phyloP scores from a whole-genome alignment of 2,888 invertebrate species.

The Apamea epomidion region DNA sequence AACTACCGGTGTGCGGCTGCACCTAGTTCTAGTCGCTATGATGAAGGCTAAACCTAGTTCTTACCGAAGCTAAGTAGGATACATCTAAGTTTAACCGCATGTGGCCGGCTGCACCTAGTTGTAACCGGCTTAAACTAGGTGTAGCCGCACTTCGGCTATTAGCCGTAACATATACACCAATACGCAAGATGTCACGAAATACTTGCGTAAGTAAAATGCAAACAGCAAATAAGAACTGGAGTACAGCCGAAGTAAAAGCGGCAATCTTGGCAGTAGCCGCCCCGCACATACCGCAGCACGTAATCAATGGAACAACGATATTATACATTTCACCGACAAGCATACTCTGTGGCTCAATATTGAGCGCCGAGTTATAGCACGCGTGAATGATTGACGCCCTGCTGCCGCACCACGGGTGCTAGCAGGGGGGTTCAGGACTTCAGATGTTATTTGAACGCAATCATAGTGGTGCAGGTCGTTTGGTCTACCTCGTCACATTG shows the following conservation, averaged over 20 bases:
- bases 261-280: conserved; percentile 17
- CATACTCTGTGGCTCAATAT: conserved; percentile 39
- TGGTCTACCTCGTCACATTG: not conserved
- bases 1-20: too few species aligned
- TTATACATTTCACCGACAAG: conserved; percentile 9
- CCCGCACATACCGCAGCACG: conserved; percentile 5
- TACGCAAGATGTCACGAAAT: not conserved
- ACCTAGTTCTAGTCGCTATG: too few species aligned
- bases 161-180: not conserved
- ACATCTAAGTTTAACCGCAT: too few species aligned
- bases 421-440: too few species aligned
- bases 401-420: conserved; percentile 27
- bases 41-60: too few species aligned
- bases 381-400: conserved; percentile 47
- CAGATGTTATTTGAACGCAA: not conserved
- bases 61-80: too few species aligned
- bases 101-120: too few species aligned
- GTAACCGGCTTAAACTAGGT: too few species aligned
- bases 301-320: conserved; percentile 26
- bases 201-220: not conserved
- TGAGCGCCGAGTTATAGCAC: conserved; percentile 40
- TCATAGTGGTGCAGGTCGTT: not conserved
- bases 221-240: not conserved
- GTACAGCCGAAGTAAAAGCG: not conserved
- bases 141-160: too few species aligned